A percentile compares a stretch with the other conserved stretches of the same genome.
Conservation (phyloP, 2,888 invertebrate species). For the Trachelus tabidus region DNA sequence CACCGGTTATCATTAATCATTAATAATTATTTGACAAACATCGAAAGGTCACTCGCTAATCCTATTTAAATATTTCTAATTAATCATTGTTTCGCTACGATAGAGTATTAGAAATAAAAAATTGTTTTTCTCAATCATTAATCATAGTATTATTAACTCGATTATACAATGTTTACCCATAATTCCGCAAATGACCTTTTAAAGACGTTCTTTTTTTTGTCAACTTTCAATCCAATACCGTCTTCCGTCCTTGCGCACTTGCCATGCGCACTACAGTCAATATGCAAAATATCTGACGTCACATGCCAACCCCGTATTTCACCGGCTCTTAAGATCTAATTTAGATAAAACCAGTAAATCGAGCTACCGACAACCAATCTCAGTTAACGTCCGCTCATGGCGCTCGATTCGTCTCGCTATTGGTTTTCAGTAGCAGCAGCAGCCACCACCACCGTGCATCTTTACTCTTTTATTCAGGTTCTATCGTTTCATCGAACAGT, state of each 20-base stretch:
- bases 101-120: too few species aligned
- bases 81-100: neutral
- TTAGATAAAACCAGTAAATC: slow-evolving; percentile 55
- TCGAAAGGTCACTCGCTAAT: neutral
- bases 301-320: slow-evolving; percentile 14
- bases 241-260: neutral
- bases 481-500: neutral
- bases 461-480: neutral
- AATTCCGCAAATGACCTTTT: neutral
- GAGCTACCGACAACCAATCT: slow-evolving; percentile 26
- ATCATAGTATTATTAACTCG: too few species aligned
- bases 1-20: slow-evolving; percentile 6
- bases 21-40: neutral
- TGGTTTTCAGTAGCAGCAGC: neutral
- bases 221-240: neutral
- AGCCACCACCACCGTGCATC: neutral
- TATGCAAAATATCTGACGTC: neutral
- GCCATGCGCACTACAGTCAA: neutral
- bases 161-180: neutral
- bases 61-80: neutral
- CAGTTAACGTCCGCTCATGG: neutral
- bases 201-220: too few species aligned
- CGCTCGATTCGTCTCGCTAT: neutral
- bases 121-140: too few species aligned
- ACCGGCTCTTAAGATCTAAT: slow-evolving; percentile 61